Evolutionary conservation across 1,140 invertebrate genomes (phyloP).

Genomic region (Drosophila pseudoananassae): DNA sequence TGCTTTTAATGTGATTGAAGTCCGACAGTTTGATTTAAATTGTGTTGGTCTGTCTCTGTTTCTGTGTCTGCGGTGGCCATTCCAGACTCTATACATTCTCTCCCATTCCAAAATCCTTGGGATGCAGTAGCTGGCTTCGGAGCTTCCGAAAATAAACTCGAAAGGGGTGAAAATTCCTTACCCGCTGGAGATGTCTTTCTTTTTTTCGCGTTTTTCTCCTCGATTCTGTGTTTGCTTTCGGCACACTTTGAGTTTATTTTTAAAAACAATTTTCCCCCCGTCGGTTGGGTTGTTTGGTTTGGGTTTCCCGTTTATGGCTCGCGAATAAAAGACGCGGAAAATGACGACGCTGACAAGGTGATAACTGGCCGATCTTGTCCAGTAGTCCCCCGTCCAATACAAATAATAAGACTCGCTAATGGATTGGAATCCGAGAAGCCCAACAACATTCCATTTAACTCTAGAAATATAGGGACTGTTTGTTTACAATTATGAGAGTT

Average conservation of each 20-base stretch:
- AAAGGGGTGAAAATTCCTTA: conserved; percentile 49
- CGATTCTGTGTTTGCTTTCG: conserved; percentile 30
- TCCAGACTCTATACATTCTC: conserved; percentile 10
- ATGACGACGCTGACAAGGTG: conserved; percentile 44
- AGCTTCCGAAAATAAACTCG: conserved; percentile 36
- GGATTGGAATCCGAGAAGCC: conserved; percentile 13
- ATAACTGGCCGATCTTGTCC: conserved; percentile 46
- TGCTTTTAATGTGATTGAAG: conserved; percentile 70
- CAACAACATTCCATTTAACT: conserved; percentile 10
- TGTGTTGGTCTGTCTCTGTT: conserved; percentile 15
- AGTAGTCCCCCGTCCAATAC: conserved; percentile 11
- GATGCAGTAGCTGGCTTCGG: conserved; percentile 22
- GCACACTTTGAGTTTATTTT: conserved; percentile 76
- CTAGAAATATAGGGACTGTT: background rate
- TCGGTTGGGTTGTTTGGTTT: conserved; percentile 7
- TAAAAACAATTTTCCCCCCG: conserved; percentile 54
- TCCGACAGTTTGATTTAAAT: conserved; percentile 71
- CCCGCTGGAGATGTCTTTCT: conserved; percentile 23
- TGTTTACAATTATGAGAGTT: background rate
- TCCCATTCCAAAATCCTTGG: conserved; percentile 26
- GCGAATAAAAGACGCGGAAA: conserved; percentile 39
- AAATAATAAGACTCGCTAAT: conserved; percentile 49
- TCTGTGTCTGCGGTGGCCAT: conserved; percentile 23
- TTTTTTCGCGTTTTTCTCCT: conserved; percentile 12
- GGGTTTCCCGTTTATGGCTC: too few species aligned